Percentiles rank a stretch among this genome's conserved stretches.
phyloP scores from a whole-genome alignment of 2,888 invertebrate genomes.

The Pycnomerus fuliginosus region DNA sequence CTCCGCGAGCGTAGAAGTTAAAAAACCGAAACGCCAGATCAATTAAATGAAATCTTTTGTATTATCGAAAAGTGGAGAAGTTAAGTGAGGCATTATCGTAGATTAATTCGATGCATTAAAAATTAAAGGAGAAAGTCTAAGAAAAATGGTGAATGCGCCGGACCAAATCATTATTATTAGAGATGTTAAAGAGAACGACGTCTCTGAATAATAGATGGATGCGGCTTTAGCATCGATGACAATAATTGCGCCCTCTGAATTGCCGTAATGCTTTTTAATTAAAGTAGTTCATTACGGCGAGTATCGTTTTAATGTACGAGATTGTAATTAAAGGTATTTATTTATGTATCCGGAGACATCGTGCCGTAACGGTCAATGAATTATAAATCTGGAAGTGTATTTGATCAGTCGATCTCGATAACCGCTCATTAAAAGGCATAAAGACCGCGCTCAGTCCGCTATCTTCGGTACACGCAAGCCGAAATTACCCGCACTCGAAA shows the following conservation, averaged over 20 bases:
- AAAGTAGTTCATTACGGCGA: slow-evolving; percentile 33
- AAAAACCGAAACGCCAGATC: too few relatives aligned
- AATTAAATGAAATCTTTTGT: too few relatives aligned
- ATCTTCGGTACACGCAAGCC: slow-evolving; percentile 47
- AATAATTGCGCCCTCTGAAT: slow-evolving; percentile 13
- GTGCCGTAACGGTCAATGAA: slow-evolving; percentile 40
- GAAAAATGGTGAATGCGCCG: not conserved
- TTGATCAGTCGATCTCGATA: slow-evolving; percentile 50
- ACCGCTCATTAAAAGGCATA: slow-evolving; percentile 50
- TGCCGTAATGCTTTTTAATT: slow-evolving; percentile 39
- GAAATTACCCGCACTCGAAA: slow-evolving; percentile 49
- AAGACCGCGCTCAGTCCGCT: slow-evolving; percentile 45
- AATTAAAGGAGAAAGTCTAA: not conserved
- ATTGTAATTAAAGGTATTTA: slow-evolving; percentile 35
- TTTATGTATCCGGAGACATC: slow-evolving; percentile 37
- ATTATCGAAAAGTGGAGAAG: not conserved
- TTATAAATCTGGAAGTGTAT: slow-evolving; percentile 39
- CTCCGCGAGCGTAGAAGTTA: too few relatives aligned
- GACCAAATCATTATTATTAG: too few relatives aligned
- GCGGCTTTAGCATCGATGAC: slow-evolving; percentile 14
- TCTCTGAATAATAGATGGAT: slow-evolving; percentile 4
- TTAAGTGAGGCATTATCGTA: not conserved
- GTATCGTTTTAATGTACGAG: slow-evolving; percentile 25
- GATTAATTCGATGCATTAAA: too few relatives aligned
- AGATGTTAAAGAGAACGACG: not conserved